A percentile compares a stretch with the other conserved stretches of the same genome.
These are phyloP conservation scores for Eilema caniola DNA, from an alignment of 2,888 invertebrate species.

Conservation along the genomic window DNA sequence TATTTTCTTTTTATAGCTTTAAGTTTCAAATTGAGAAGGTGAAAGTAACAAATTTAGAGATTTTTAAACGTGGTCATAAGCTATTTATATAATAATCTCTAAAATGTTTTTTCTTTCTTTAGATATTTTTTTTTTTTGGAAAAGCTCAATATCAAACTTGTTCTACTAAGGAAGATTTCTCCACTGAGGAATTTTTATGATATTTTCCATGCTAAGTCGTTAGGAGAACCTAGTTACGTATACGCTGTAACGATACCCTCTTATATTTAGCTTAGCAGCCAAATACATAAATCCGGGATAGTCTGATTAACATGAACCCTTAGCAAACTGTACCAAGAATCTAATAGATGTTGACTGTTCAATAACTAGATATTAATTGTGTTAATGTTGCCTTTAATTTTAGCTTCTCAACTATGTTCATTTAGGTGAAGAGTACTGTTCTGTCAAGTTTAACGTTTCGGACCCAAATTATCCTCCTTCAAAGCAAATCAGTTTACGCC, in stretches of 20 bases:
- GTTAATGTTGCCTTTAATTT: conserved; percentile 18
- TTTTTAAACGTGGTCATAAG: too few species aligned
- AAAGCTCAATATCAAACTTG: too few species aligned
- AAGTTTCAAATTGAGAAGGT: too few species aligned
- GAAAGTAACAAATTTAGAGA: too few species aligned
- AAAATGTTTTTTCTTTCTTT: too few species aligned
- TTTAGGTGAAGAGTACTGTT: not conserved
- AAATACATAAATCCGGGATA: not conserved
- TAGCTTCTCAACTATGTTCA: not conserved
- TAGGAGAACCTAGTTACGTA: too few species aligned
- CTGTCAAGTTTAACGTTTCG: conserved; percentile 2
- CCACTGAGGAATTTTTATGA: too few species aligned
- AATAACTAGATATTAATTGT: not conserved
- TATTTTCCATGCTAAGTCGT: too few species aligned
- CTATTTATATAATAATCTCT: too few species aligned
- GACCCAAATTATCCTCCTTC: conserved; percentile 3
- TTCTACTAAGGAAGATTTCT: too few species aligned
- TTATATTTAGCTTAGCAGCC: not conserved
- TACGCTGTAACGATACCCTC: not conserved
- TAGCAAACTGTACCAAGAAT: not conserved
- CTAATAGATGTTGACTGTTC: not conserved
- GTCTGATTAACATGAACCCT: not conserved
- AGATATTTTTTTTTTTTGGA: too few species aligned
- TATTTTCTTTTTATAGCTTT: not conserved
- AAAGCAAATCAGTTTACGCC: conserved; percentile 15